Conservation (phyloP, 2,797 vertebrate genomes). For the Bradypus variegatus region DNA sequence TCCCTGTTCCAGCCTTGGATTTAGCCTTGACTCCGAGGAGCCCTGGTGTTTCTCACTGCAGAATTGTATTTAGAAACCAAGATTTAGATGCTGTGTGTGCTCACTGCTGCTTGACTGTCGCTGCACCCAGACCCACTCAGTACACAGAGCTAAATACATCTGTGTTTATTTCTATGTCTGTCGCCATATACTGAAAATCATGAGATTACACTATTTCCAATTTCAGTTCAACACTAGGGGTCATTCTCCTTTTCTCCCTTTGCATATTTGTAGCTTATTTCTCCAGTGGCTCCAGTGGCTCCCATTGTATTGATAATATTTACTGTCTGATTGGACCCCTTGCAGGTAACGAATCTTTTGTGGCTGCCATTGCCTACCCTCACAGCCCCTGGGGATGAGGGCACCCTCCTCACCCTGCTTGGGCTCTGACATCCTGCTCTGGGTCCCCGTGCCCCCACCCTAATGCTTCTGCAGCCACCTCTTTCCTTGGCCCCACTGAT, state of each 20-base stretch:
- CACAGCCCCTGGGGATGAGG: fast-evolving
- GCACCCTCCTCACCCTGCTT: not conserved
- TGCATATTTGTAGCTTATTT: not conserved
- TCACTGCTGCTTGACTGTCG: not conserved
- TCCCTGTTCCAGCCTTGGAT: not conserved
- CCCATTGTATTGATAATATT: not conserved
- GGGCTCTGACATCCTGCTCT: not conserved
- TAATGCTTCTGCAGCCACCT: not conserved
- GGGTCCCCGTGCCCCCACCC: not conserved
- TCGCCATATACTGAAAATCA: not conserved
- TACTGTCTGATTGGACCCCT: not conserved
- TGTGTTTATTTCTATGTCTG: not conserved
- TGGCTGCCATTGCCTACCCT: not conserved
- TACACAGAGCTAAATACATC: not conserved
- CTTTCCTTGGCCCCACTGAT: not conserved
- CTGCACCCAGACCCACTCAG: not conserved
- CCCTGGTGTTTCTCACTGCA: not conserved
- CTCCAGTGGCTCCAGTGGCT: not conserved
- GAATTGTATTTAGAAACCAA: not conserved
- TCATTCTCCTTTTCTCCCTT: not conserved
- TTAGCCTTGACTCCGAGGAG: not conserved
- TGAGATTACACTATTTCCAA: not conserved
- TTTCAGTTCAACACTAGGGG: not conserved
- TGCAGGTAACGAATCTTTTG: not conserved
- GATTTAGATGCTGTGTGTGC: not conserved